phyloP scores from a whole-genome alignment of 2,113 vertebrate genomes.

The Alethe diademata region DNA sequence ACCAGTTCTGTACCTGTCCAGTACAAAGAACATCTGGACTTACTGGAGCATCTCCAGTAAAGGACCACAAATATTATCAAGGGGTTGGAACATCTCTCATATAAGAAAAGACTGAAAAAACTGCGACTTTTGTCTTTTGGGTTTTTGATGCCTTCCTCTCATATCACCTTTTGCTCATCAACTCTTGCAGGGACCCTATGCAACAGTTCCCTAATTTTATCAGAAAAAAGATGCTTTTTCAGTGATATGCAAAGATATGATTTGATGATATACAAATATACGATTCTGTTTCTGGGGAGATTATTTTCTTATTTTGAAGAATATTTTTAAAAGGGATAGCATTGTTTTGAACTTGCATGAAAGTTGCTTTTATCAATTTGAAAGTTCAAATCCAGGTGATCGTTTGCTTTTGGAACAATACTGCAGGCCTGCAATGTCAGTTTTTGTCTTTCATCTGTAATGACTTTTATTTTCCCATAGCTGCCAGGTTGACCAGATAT shows the following conservation, averaged over 20 bases:
- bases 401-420: background rate
- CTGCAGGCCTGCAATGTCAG: background rate
- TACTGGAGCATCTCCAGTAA: background rate
- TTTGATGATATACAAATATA: background rate
- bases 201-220: background rate
- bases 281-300: background rate
- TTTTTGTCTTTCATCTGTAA: background rate
- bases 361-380: background rate
- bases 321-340: background rate
- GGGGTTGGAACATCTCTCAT: background rate
- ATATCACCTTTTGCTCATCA: background rate
- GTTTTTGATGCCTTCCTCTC: background rate
- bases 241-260: background rate
- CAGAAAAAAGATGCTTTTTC: background rate
- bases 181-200: background rate
- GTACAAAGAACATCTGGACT: background rate
- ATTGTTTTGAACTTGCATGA: background rate
- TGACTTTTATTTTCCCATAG: background rate
- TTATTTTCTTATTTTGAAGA: background rate
- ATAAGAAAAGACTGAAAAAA: background rate
- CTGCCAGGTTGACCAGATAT: background rate
- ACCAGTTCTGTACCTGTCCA: background rate
- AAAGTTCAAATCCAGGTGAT: background rate
- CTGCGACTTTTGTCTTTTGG: background rate
- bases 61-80: background rate